Percentiles rank a stretch among this genome's conserved stretches.
Conservation (phyloP, 2,797 vertebrate genomes). For the Sciurus vulgaris region DNA sequence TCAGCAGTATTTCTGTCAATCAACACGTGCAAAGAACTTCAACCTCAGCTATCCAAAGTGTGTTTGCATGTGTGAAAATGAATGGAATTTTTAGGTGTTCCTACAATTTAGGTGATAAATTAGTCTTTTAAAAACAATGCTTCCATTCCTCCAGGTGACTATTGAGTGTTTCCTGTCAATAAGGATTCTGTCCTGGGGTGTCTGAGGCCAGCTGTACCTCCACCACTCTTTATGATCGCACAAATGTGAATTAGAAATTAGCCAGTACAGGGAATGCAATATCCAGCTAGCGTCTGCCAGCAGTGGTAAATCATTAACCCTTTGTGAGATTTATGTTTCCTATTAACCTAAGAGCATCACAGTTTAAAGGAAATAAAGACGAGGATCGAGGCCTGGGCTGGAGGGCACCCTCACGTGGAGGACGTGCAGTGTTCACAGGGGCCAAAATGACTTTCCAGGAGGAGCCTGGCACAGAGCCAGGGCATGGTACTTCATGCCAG, state of each 20-base stretch:
- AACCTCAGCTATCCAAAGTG: neutral
- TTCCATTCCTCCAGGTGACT: neutral
- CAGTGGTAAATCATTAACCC: conserved; percentile 76
- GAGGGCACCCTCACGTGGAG: neutral
- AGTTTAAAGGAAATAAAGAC: neutral
- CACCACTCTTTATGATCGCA: conserved; percentile 75
- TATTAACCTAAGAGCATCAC: neutral
- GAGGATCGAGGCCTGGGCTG: neutral
- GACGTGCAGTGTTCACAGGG: neutral
- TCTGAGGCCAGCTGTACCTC: conserved; percentile 76
- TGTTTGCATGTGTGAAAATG: neutral
- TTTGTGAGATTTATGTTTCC: conserved; percentile 72
- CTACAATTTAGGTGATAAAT: conserved; percentile 1
- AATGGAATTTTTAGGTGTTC: neutral
- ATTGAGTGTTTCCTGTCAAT: neutral
- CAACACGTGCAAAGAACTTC: neutral
- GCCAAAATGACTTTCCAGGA: neutral
- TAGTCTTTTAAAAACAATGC: neutral
- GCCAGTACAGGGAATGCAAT: conserved; percentile 47
- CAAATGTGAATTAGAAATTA: conserved; percentile 82
- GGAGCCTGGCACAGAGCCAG: neutral
- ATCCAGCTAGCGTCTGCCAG: conserved; percentile 77
- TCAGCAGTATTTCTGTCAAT: neutral
- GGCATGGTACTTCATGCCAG: neutral
- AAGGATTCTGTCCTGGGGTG: conserved; percentile 21